phyloP scores from a whole-genome alignment of 2,113 vertebrate genomes.

The Melanerpes formicivorus region DNA sequence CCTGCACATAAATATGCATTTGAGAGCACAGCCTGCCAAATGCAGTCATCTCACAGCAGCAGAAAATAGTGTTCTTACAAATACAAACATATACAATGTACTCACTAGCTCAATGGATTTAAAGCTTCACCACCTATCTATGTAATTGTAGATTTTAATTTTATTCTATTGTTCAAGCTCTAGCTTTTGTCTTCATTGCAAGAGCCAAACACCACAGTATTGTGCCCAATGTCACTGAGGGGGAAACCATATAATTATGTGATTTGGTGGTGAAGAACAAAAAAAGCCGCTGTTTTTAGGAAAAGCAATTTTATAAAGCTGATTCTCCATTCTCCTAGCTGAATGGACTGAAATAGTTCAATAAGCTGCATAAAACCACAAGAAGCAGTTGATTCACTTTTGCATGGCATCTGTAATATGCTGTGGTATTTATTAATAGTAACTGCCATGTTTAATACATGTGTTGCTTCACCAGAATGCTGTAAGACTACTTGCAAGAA shows the following conservation, averaged over 20 bases:
- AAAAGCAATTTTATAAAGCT: slow-evolving; percentile 64
- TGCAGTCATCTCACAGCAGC: not conserved
- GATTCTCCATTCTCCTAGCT: slow-evolving; percentile 55
- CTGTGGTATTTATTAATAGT: slow-evolving; percentile 58
- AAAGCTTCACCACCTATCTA: not conserved
- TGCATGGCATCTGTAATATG: slow-evolving; percentile 56
- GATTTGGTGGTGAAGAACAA: not conserved
- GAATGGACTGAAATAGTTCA: slow-evolving; percentile 53
- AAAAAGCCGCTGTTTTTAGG: slow-evolving; percentile 40
- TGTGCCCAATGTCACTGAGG: not conserved
- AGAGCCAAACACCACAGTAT: not conserved
- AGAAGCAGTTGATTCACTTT: slow-evolving; percentile 35
- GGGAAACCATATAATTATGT: slow-evolving; percentile 19
- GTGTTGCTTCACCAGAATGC: slow-evolving; percentile 46
- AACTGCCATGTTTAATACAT: slow-evolving; percentile 31
- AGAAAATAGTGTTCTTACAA: not conserved
- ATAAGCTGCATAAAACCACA: slow-evolving; percentile 65
- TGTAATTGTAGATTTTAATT: not conserved
- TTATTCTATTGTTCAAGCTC: not conserved
- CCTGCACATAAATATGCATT: not conserved
- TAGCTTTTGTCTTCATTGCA: not conserved
- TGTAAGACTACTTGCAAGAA: slow-evolving; percentile 42
- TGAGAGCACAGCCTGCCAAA: not conserved
- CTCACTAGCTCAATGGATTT: not conserved
- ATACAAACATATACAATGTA: not conserved